Percentiles rank a stretch among this genome's conserved stretches.
Conservation (phyloP, 2,797 vertebrate species). For the Oophaga sylvatica region DNA sequence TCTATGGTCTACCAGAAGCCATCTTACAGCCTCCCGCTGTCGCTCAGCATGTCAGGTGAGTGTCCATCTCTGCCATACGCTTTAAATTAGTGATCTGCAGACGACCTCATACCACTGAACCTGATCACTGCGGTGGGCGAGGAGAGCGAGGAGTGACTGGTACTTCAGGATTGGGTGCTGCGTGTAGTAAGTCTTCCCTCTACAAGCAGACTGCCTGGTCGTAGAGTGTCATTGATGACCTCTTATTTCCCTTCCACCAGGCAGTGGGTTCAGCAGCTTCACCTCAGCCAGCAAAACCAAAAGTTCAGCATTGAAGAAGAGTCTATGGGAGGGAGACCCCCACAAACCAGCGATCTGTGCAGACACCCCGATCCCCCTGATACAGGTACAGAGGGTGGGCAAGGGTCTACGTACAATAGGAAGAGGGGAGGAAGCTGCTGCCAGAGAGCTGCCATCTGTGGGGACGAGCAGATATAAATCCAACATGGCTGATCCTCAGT, state of each 20-base stretch:
- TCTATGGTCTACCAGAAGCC: slow-evolving; percentile 71
- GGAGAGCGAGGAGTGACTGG: not conserved
- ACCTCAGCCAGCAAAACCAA: not conserved
- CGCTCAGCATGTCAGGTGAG: slow-evolving; percentile 86
- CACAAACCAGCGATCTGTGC: not conserved
- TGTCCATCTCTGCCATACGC: slow-evolving; percentile 70
- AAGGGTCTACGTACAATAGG: not conserved
- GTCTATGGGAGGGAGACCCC: not conserved
- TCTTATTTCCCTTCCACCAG: not conserved
- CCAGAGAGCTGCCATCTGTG: no score
- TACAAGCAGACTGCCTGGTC: not conserved
- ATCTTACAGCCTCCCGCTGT: slow-evolving; percentile 76
- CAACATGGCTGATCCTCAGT: no score
- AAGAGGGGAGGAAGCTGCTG: not conserved
- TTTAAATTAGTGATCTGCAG: no score
- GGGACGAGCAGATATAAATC: no score
- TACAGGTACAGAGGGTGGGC: slow-evolving; percentile 70
- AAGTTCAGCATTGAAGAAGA: accelerated
- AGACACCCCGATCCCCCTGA: slow-evolving; percentile 55
- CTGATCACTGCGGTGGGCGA: no score
- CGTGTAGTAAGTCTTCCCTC: no score
- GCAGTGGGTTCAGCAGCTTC: slow-evolving; percentile 48
- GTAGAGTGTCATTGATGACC: not conserved
- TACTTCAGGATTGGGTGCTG: not conserved
- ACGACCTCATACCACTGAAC: not conserved